Evolutionary conservation across 2,888 invertebrate genomes (phyloP).

Genomic region (Salpingus planirostris): DNA sequence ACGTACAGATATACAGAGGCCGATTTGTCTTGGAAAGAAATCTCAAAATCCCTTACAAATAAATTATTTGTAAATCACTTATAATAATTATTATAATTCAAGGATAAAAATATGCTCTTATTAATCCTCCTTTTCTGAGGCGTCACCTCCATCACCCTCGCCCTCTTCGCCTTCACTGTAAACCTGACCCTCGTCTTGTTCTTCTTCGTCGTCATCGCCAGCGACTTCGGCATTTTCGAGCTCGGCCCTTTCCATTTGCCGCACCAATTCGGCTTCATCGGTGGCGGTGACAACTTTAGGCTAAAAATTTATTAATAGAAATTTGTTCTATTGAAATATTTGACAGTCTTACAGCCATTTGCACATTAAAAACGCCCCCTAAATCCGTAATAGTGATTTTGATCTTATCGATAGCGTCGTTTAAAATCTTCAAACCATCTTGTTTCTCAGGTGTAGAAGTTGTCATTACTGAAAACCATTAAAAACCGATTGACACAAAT

Average conservation of each 20-base stretch:
- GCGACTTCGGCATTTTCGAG: conserved; percentile 90
- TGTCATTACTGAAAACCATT: conserved; percentile 70
- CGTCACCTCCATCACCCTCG: too few species aligned
- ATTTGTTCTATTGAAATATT: conserved; percentile 1
- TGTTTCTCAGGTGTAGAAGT: conserved; percentile 95
- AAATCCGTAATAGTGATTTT: conserved; percentile 68
- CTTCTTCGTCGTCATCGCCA: conserved; percentile 78
- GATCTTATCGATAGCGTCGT: conserved; percentile 83
- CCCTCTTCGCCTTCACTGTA: conserved; percentile 9
- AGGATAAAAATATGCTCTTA: too few species aligned
- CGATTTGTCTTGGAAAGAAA: too few species aligned
- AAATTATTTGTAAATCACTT: too few species aligned
- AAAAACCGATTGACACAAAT: too few species aligned
- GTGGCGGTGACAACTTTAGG: conserved; percentile 97
- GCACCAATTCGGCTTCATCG: conserved; percentile 91
- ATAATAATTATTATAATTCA: too few species aligned
- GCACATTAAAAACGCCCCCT: conserved; percentile 89
- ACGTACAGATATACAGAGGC: too few species aligned
- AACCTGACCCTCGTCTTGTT: conserved; percentile 40
- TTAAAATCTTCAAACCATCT: conserved; percentile 84
- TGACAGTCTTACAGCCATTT: conserved; percentile 59
- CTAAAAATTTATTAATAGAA: conserved; percentile 16
- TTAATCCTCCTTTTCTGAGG: too few species aligned
- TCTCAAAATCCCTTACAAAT: too few species aligned
- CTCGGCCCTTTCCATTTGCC: conserved; percentile 90